These are phyloP conservation scores for Panthera uncia DNA, from an alignment of 2,113 vertebrate genomes.

Conservation along the genomic window DNA sequence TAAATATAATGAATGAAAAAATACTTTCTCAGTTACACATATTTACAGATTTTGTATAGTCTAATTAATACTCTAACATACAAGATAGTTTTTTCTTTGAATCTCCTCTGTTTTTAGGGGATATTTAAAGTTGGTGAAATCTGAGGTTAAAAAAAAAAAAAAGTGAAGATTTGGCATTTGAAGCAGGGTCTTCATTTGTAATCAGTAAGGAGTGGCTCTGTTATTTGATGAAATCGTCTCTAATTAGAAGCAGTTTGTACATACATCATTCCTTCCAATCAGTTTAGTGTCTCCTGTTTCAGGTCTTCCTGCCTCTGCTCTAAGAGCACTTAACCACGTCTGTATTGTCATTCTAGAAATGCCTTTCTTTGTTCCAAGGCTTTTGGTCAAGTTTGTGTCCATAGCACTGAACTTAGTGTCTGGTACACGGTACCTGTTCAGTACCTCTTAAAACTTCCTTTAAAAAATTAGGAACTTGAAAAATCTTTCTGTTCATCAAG, in stretches of 20 bases:
- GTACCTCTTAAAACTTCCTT: not conserved
- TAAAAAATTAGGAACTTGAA: not conserved
- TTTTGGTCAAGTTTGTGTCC: not conserved
- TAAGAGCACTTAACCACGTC: too few relatives aligned
- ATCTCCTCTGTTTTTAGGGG: not conserved
- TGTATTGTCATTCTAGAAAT: not conserved
- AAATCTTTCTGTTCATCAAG: not conserved
- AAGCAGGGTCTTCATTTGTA: slow-evolving; percentile 28
- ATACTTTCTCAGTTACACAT: not conserved
- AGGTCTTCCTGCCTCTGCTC: not conserved
- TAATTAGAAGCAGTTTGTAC: not conserved
- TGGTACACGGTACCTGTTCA: not conserved
- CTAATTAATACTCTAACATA: not conserved
- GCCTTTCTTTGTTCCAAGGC: not conserved
- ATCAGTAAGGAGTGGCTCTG: not conserved
- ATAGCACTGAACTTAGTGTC: not conserved
- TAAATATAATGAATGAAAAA: not conserved
- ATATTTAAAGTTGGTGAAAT: slow-evolving; percentile 35
- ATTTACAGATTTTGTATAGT: not conserved
- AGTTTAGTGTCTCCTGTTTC: not conserved
- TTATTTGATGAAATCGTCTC: not conserved
- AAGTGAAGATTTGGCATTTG: not conserved
- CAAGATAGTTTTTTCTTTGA: not conserved
- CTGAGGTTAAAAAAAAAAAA: not conserved
- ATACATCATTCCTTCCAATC: not conserved